phyloP scores from a whole-genome alignment of 1,140 invertebrate species.

The Anoplolepis gracilipes region DNA sequence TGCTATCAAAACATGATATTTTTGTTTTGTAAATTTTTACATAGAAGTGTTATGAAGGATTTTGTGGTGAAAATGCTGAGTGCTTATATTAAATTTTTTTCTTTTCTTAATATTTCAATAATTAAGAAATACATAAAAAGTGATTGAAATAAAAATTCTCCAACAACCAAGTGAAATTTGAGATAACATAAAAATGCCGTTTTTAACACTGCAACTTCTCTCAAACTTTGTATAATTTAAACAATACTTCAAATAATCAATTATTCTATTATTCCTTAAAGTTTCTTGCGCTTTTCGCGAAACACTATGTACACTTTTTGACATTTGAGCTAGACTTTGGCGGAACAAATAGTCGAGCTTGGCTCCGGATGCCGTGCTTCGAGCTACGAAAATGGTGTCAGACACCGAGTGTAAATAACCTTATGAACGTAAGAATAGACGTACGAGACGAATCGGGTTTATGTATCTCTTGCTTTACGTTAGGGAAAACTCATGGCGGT shows the following conservation, averaged over 20 bases:
- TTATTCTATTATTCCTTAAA: neutral
- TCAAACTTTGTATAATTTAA: neutral
- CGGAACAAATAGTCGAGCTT: conserved; percentile 62
- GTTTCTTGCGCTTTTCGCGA: neutral
- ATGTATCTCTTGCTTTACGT: conserved; percentile 54
- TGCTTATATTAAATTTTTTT: neutral
- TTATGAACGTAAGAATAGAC: conserved; percentile 76
- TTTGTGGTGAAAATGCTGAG: neutral
- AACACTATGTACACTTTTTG: neutral
- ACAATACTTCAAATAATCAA: neutral
- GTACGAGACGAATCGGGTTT: conserved; percentile 71
- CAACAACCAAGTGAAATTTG: neutral
- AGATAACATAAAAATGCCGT: neutral
- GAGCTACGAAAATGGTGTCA: conserved; percentile 74
- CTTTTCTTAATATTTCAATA: neutral
- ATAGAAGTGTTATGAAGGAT: neutral
- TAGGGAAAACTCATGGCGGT: conserved; percentile 35
- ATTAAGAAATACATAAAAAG: neutral
- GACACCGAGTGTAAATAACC: conserved; percentile 75
- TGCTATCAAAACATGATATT: neutral
- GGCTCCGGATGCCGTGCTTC: conserved; percentile 47
- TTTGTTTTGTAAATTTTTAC: neutral
- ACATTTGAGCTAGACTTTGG: conserved; percentile 37
- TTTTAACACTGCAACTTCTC: neutral
- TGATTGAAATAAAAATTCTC: conserved; percentile 5